Conservation (phyloP, 2,113 vertebrate genomes). For the Pycnonotus jocosus region DNA sequence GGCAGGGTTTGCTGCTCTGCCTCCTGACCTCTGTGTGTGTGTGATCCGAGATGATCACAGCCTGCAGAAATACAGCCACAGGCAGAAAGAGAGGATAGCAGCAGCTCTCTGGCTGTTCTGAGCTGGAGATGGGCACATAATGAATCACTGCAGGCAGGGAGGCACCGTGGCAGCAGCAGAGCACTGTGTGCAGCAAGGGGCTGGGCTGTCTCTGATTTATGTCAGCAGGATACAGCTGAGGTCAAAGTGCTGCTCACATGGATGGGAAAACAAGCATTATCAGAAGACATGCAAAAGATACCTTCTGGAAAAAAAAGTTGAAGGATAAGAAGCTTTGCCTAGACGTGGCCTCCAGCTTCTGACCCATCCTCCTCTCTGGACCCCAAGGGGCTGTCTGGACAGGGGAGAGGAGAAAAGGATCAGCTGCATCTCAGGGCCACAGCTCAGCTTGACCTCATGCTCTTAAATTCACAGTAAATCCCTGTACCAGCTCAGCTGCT, state of each 20-base stretch:
- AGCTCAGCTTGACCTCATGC: neutral
- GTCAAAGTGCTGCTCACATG: neutral
- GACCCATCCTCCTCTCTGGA: neutral
- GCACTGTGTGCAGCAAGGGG: fast-evolving
- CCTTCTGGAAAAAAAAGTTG: neutral
- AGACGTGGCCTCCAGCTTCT: neutral
- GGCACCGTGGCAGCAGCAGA: neutral
- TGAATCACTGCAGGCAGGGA: neutral
- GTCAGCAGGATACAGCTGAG: neutral
- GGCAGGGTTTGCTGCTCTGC: neutral
- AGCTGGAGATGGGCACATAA: neutral
- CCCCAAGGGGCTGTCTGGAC: neutral
- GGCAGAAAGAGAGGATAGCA: neutral
- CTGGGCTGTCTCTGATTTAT: neutral
- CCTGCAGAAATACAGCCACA: neutral
- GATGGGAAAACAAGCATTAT: neutral
- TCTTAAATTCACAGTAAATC: neutral
- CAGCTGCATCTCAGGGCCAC: neutral
- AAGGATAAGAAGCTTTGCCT: neutral
- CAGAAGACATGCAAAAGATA: neutral
- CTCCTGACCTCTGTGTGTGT: neutral
- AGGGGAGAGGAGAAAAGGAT: neutral
- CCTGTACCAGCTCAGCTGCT: neutral
- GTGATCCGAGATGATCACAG: slow-evolving; percentile 36
- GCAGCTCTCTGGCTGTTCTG: neutral